Evolutionary conservation across 2,113 vertebrate genomes (phyloP).

Genomic region (Phyllopteryx taeniolatus): DNA sequence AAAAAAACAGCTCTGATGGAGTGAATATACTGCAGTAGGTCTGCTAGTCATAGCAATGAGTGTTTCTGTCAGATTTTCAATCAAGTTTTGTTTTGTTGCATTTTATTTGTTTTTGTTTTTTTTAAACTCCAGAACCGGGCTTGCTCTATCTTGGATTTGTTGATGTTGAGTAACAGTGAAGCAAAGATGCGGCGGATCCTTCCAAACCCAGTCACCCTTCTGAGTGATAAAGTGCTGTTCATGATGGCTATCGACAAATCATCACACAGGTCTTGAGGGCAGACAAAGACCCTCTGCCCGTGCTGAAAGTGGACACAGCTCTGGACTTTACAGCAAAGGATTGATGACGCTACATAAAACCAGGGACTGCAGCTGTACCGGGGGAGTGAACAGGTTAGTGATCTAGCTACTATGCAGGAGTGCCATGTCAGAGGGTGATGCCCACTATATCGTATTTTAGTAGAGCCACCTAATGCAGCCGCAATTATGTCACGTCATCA

Average conservation of each 20-base stretch:
- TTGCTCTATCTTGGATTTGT: too few relatives aligned
- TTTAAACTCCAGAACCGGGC: too few relatives aligned
- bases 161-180: not conserved
- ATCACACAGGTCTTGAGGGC: slow-evolving; percentile 21
- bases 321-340: slow-evolving; percentile 33
- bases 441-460: slow-evolving; percentile 6
- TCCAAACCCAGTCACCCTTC: slow-evolving; percentile 11
- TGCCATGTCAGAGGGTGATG: not conserved
- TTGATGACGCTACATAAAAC: slow-evolving; percentile 53
- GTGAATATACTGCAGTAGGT: too few relatives aligned
- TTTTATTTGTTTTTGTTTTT: too few relatives aligned
- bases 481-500: slow-evolving; percentile 1
- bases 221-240: slow-evolving; percentile 16
- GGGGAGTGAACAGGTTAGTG: slow-evolving; percentile 43
- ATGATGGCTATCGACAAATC: slow-evolving; percentile 37
- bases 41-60: too few relatives aligned
- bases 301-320: slow-evolving; percentile 29
- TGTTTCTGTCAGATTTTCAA: too few relatives aligned
- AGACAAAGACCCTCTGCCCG: slow-evolving; percentile 7
- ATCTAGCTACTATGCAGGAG: slow-evolving; percentile 39
- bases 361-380: slow-evolving; percentile 37
- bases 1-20: too few relatives aligned
- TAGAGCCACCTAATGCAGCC: slow-evolving; percentile 1
- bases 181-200: not conserved
- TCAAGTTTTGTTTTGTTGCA: too few relatives aligned